A percentile compares a stretch with the other conserved stretches of the same genome.
These are phyloP conservation scores for Hypolimnas misippus DNA, from an alignment of 2,888 invertebrate species.

Conservation along the genomic window DNA sequence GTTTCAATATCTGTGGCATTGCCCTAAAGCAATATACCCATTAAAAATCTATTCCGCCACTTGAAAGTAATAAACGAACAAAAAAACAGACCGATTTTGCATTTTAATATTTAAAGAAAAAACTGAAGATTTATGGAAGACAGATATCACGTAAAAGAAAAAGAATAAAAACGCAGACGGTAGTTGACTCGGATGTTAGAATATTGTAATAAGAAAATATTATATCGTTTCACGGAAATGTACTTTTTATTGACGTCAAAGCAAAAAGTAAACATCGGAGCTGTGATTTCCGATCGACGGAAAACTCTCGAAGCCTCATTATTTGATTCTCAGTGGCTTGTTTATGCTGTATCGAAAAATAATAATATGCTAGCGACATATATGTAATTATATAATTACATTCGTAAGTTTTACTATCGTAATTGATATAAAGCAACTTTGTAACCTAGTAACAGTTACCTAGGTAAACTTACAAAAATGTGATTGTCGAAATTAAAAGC, in stretches of 20 bases:
- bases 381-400: too few relatives aligned
- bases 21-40: too few relatives aligned
- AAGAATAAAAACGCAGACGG: background rate
- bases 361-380: background rate
- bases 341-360: background rate
- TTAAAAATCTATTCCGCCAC: too few relatives aligned
- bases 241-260: background rate
- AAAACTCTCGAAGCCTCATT: background rate
- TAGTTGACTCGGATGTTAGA: background rate
- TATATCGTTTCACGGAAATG: background rate
- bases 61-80: too few relatives aligned
- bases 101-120: too few relatives aligned
- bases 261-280: background rate
- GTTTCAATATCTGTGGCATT: too few relatives aligned
- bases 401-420: too few relatives aligned
- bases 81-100: too few relatives aligned
- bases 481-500: too few relatives aligned
- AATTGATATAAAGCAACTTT: too few relatives aligned
- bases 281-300: background rate
- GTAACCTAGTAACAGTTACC: too few relatives aligned
- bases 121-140: background rate
- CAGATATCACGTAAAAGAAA: background rate
- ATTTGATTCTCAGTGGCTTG: background rate
- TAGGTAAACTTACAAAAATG: too few relatives aligned
- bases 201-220: background rate